A percentile compares a stretch with the other conserved stretches of the same genome.
Conservation (phyloP, 2,113 vertebrate genomes). For the Hiodon alosoides region DNA sequence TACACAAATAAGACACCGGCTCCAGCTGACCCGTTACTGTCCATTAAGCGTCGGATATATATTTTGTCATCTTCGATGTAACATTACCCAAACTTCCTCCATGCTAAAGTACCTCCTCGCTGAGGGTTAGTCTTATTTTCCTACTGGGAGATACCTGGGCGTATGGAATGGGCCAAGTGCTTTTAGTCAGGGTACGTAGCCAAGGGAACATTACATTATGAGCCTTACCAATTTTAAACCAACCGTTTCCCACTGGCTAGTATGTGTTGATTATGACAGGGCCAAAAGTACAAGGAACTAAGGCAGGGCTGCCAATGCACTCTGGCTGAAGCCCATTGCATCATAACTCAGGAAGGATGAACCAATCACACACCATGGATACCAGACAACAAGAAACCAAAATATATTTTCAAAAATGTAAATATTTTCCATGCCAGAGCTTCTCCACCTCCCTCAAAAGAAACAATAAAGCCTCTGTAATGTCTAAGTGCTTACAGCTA, state of each 20-base stretch:
- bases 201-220: neutral
- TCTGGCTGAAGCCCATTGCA: too few relatives aligned
- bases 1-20: neutral
- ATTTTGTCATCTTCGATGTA: neutral
- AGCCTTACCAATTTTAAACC: neutral
- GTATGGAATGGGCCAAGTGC: neutral
- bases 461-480: too few relatives aligned
- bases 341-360: neutral
- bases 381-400: neutral
- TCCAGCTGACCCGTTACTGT: neutral
- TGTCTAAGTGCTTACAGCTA: neutral
- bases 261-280: neutral
- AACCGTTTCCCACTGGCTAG: neutral
- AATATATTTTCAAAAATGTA: neutral
- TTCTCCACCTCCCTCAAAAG: too few relatives aligned
- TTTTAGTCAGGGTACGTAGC: neutral
- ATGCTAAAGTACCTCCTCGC: neutral
- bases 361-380: neutral
- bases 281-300: neutral
- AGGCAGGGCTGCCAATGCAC: too few relatives aligned
- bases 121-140: neutral
- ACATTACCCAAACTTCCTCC: neutral
- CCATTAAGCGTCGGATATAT: neutral
- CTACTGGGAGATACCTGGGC: neutral
- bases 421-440: neutral